phyloP scores from a whole-genome alignment of 1,140 invertebrate genomes.

The Centruroides sculpturatus region DNA sequence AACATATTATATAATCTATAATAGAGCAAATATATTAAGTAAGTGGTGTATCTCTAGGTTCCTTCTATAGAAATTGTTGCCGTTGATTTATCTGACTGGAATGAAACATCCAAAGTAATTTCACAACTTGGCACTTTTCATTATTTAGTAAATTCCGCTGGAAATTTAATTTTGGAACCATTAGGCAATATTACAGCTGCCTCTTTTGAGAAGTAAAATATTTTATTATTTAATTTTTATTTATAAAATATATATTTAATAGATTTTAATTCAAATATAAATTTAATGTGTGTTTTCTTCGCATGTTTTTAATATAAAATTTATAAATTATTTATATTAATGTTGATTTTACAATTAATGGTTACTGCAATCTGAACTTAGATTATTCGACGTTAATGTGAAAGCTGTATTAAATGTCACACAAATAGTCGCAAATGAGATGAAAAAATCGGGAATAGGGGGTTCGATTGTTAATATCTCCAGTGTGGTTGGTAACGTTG shows the following conservation, averaged over 20 bases:
- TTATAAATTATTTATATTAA: no score
- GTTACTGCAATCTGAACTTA: not conserved
- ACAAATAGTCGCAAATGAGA: constrained; percentile 44
- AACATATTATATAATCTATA: no score
- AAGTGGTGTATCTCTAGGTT: constrained; percentile 24
- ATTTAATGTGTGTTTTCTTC: no score
- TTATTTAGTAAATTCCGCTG: constrained; percentile 71
- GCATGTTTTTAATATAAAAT: no score
- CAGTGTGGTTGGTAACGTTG: constrained; percentile 50
- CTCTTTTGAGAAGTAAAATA: constrained; percentile 48
- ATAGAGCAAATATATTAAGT: not conserved
- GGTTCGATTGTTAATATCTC: constrained; percentile 83
- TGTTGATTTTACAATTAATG: no score
- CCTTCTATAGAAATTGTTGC: constrained; percentile 41
- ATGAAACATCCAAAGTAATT: constrained; percentile 44
- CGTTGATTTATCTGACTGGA: constrained; percentile 61
- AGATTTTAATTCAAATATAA: no score
- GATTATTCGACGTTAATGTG: not conserved
- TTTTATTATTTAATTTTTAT: no score
- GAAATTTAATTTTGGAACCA: constrained; percentile 38
- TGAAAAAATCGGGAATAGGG: constrained; percentile 45
- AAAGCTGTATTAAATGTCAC: no score
- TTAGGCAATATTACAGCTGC: constrained; percentile 48
- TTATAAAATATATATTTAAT: no score
- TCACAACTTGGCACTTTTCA: constrained; percentile 43